Conservation (phyloP, 2,797 vertebrate genomes). For the Gallinago nigripennis region DNA sequence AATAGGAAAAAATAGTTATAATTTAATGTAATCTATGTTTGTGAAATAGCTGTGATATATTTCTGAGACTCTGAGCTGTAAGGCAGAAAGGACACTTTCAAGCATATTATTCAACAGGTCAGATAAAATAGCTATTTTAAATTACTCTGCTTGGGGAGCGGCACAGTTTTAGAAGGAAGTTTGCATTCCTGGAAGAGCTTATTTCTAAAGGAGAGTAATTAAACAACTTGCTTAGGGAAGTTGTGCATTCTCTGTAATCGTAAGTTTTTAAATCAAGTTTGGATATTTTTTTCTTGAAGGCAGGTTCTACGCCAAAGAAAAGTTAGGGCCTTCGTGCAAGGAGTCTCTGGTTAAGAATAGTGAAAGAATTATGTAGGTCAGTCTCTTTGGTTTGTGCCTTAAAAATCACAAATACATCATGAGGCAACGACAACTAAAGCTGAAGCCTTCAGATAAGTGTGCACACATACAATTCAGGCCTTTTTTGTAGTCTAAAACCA, state of each 20-base stretch:
- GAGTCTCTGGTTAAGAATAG: background rate
- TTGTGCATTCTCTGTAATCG: background rate
- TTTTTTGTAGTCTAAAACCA: background rate
- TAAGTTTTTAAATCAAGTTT: background rate
- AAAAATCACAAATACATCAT: background rate
- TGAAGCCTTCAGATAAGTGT: background rate
- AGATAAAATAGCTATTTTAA: constrained; percentile 35
- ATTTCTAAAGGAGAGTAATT: background rate
- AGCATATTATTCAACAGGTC: constrained; percentile 41
- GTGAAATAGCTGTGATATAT: constrained; percentile 15
- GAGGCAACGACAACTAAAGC: background rate
- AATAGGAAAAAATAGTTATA: constrained; percentile 41
- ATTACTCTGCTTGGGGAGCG: background rate
- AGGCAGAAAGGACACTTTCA: constrained; percentile 9
- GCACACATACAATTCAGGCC: background rate
- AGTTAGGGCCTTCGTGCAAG: background rate
- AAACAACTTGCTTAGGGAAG: background rate
- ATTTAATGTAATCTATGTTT: constrained; percentile 59
- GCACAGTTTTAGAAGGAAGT: background rate
- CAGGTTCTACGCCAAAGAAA: background rate
- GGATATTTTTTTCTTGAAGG: background rate
- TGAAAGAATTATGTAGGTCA: background rate
- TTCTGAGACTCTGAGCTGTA: background rate
- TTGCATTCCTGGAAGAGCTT: background rate
- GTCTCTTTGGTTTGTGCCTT: background rate